These are phyloP conservation scores for Asbolus verrucosus DNA, from an alignment of 1,140 invertebrate species.

Conservation along the genomic window DNA sequence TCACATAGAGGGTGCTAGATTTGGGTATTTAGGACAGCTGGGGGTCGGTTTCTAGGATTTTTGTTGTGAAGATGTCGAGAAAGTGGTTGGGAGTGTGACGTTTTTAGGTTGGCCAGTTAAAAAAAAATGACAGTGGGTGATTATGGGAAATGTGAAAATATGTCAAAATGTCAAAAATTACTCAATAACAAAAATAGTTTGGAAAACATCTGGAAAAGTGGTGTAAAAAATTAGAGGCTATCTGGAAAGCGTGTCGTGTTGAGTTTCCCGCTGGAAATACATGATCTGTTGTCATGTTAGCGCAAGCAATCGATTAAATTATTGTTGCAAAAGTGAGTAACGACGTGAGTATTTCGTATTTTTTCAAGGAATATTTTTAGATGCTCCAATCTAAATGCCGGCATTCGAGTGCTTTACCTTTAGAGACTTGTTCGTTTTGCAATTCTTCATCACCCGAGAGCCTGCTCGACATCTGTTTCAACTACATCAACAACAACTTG, in stretches of 20 bases:
- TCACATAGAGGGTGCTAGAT: too few relatives aligned
- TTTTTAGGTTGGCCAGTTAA: slow-evolving; percentile 29
- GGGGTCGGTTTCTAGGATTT: too few relatives aligned
- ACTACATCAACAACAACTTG: slow-evolving; percentile 74
- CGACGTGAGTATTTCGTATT: neutral
- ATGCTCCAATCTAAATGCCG: slow-evolving; percentile 62
- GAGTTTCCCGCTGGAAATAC: slow-evolving; percentile 6
- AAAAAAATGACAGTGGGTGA: slow-evolving; percentile 17
- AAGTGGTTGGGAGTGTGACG: slow-evolving; percentile 1
- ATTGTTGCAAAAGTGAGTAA: slow-evolving; percentile 13
- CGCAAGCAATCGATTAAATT: slow-evolving; percentile 23
- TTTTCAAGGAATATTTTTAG: slow-evolving; percentile 52
- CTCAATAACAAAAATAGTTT: slow-evolving; percentile 56
- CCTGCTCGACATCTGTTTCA: slow-evolving; percentile 73
- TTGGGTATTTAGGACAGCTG: too few relatives aligned
- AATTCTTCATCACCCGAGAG: slow-evolving; percentile 61
- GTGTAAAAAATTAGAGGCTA: slow-evolving; percentile 9
- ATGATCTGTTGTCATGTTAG: slow-evolving; percentile 31
- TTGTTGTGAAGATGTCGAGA: neutral
- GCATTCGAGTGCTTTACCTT: slow-evolving; percentile 60
- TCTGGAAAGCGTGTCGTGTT: slow-evolving; percentile 10
- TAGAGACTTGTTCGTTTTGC: slow-evolving; percentile 62
- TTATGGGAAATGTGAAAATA: slow-evolving; percentile 28
- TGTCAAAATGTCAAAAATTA: slow-evolving; percentile 50
- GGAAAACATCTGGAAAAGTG: slow-evolving; percentile 56